Conservation (phyloP, 2,888 invertebrate species). For the Odontocerum albicorne region DNA sequence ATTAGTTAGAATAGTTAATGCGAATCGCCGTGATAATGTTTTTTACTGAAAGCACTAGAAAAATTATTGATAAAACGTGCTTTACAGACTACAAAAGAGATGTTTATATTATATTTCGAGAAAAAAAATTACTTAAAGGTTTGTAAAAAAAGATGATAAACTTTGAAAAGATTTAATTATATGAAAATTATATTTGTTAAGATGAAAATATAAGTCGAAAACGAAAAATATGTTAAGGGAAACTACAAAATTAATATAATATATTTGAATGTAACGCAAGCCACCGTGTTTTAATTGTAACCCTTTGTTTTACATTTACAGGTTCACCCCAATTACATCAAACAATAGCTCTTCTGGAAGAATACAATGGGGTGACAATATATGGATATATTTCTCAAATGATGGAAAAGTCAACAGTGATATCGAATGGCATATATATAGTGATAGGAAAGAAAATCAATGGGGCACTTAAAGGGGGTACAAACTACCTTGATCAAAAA, state of each 20-base stretch:
- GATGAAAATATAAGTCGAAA: slow-evolving; percentile 29
- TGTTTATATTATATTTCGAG: slow-evolving; percentile 14
- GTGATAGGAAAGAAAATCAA: too few relatives aligned
- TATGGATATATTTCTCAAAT: too few relatives aligned
- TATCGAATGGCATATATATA: too few relatives aligned
- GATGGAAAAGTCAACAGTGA: too few relatives aligned
- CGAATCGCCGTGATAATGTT: too few relatives aligned
- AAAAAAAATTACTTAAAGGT: slow-evolving; percentile 11
- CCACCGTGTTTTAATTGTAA: slow-evolving; percentile 17
- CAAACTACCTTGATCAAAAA: too few relatives aligned
- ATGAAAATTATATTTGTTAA: slow-evolving; percentile 37
- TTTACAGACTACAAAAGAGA: slow-evolving; percentile 13
- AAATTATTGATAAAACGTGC: slow-evolving; percentile 3
- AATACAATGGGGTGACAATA: too few relatives aligned
- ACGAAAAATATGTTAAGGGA: slow-evolving; percentile 24
- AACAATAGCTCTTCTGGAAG: too few relatives aligned
- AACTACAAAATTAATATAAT: slow-evolving; percentile 34
- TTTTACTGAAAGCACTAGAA: neutral
- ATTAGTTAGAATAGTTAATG: too few relatives aligned
- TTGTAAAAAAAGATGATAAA: neutral
- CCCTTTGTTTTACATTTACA: too few relatives aligned
- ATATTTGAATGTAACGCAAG: slow-evolving; percentile 36
- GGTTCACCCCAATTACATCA: too few relatives aligned
- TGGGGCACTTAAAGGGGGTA: too few relatives aligned
- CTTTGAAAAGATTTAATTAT: slow-evolving; percentile 27